These are phyloP conservation scores for Poecilobothrus nobilitatus DNA, from an alignment of 2,888 invertebrate species.

Conservation along the genomic window DNA sequence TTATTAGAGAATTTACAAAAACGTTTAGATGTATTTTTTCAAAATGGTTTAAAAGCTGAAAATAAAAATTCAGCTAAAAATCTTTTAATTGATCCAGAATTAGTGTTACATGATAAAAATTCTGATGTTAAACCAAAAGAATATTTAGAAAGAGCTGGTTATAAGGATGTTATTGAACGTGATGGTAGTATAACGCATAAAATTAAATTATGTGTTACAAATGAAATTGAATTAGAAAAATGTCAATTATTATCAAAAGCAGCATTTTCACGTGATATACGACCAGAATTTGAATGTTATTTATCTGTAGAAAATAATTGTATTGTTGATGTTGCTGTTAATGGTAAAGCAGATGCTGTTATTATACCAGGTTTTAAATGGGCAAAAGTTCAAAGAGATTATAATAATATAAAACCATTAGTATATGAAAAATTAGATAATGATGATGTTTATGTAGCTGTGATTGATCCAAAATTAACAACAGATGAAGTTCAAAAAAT, in stretches of 20 bases:
- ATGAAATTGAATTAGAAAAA: slow-evolving; percentile 59
- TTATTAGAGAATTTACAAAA: slow-evolving; percentile 36
- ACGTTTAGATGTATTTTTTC: slow-evolving; percentile 40
- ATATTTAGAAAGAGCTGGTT: slow-evolving; percentile 57
- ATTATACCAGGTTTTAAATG: slow-evolving; percentile 26
- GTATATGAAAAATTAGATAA: slow-evolving; percentile 35
- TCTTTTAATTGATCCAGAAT: slow-evolving; percentile 55
- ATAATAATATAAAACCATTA: slow-evolving; percentile 31
- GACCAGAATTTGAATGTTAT: slow-evolving; percentile 72
- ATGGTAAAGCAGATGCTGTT: slow-evolving; percentile 33
- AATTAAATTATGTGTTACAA: slow-evolving; percentile 57
- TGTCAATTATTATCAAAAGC: slow-evolving; percentile 63
- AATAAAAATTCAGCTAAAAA: slow-evolving; percentile 43
- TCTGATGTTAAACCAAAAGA: slow-evolving; percentile 46
- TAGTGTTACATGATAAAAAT: slow-evolving; percentile 46
- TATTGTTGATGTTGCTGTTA: slow-evolving; percentile 29
- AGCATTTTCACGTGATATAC: slow-evolving; percentile 67
- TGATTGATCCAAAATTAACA: slow-evolving; percentile 33
- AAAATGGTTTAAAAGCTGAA: slow-evolving; percentile 36
- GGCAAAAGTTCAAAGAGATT: slow-evolving; percentile 29
- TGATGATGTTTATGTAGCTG: slow-evolving; percentile 35
- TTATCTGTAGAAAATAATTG: slow-evolving; percentile 52
- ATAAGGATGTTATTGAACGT: slow-evolving; percentile 62
- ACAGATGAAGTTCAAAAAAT: slow-evolving; percentile 32
- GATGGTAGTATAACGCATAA: slow-evolving; percentile 61